Evolutionary conservation across 2,797 vertebrate genomes (phyloP).

Genomic region (Coregonus ussuriensis): DNA sequence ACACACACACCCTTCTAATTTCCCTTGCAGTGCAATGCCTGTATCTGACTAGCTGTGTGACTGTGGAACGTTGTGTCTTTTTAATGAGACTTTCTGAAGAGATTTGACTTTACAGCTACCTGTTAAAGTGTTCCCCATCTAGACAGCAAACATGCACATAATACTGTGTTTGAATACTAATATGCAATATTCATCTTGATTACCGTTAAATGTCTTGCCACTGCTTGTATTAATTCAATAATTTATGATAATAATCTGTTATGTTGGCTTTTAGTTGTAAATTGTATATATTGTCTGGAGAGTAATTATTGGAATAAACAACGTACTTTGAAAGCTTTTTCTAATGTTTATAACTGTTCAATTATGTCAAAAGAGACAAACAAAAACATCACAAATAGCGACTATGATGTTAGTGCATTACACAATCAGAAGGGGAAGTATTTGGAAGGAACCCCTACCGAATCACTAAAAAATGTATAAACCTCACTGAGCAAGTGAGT

Average conservation of each 20-base stretch:
- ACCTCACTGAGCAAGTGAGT: conserved; percentile 39
- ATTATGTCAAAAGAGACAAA: conserved; percentile 30
- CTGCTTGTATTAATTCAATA: conserved; percentile 37
- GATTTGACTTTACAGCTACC: conserved; percentile 40
- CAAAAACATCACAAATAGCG: conserved; percentile 54
- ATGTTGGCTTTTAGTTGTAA: conserved; percentile 55
- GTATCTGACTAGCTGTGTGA: conserved; percentile 11
- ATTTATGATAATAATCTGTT: conserved; percentile 52
- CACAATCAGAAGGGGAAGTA: conserved; percentile 16
- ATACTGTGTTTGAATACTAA: conserved; percentile 54
- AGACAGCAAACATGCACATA: conserved; percentile 40
- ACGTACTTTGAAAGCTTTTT: conserved; percentile 36
- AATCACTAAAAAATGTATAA: conserved; percentile 65
- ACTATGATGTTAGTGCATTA: conserved; percentile 35
- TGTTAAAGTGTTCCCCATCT: conserved; percentile 44
- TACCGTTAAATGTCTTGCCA: conserved; percentile 32
- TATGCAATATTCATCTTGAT: conserved; percentile 42
- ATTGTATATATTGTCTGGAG: conserved; percentile 65
- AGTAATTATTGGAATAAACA: conserved; percentile 49
- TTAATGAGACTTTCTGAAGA: conserved; percentile 32
- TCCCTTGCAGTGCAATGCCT: conserved; percentile 33
- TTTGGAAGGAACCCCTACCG: conserved; percentile 39
- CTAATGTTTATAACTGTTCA: not conserved
- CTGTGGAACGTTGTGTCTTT: conserved; percentile 38
- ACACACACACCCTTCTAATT: conserved; percentile 26